Evolutionary conservation across 2,888 invertebrate genomes (phyloP), one percentile per base, ranked within the genome.

Genomic region (Eueremaeus valkanovi): DNA sequence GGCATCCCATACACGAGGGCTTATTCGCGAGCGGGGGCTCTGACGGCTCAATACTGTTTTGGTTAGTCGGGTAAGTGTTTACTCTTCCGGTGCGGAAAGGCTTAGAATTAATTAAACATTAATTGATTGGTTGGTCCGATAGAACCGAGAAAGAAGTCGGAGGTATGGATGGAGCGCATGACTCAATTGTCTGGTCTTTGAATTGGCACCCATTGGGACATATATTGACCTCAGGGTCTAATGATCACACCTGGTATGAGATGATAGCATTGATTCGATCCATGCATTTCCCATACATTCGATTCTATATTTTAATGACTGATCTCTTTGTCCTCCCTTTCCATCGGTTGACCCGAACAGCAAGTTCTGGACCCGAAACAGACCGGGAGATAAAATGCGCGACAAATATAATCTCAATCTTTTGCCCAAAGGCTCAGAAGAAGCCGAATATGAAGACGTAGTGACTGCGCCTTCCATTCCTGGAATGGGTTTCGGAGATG

Each of bases 131-230:
- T n/a, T n/a, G n/a, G n/a, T n/a, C n/a, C n/a, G 76, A 68, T 73
- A 91, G 93, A 0, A 93, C 93, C 79, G 98, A 98, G 83, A 97
- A 97, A 84, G 98, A 99, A 87, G 93, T 99, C 49, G 98, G 98
- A 24, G 90, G 92, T 24, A 95, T 99, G 82, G 98, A 99, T 86
- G 93, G 95, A 81, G 99, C 99, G 2, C 99, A 99, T 85, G 99
- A 99, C 84, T 95, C 95, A 82, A 96, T 97, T 82, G 96, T 99
- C 3, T 99, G 99, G 99, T 94, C 95, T 18, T 87, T 99, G 82
- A 95, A 96, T 40, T 99, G 99, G 99, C 99, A 99, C 87, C 99
- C 99, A 0, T 86, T 99, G 24, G 99, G 99, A 0, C 99, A 99
- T 82, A 98, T 99, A 81, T 86, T 99, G 42, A 97, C 96, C 82